Evolutionary conservation across 1,140 invertebrate species (phyloP).

Genomic region (Bombus vancouverensis): DNA sequence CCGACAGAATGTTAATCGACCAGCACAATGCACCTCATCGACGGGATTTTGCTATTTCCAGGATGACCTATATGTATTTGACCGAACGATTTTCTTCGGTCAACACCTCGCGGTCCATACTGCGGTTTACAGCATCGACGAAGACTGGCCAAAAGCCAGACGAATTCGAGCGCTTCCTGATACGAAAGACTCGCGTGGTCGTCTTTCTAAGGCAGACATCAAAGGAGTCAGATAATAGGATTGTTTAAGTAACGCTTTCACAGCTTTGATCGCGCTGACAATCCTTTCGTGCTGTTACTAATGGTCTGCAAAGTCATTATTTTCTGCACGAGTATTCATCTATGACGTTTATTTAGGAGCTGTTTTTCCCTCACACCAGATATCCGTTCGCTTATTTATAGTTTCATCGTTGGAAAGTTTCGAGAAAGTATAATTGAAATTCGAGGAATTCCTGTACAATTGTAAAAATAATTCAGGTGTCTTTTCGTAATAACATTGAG

Average conservation of each 20-base stretch:
- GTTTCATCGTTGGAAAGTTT: background rate
- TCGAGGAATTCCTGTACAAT: background rate
- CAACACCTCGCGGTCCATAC: slow-evolving; percentile 31
- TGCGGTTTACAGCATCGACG: background rate
- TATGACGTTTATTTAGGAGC: background rate
- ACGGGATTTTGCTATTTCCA: slow-evolving; percentile 63
- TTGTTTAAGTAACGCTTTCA: slow-evolving; percentile 43
- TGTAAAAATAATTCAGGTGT: too few relatives aligned
- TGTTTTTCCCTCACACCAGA: background rate
- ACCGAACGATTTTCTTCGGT: slow-evolving; percentile 54
- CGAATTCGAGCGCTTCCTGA: slow-evolving; percentile 15
- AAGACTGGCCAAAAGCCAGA: slow-evolving; percentile 43
- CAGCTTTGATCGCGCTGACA: background rate
- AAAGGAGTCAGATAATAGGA: slow-evolving; percentile 41
- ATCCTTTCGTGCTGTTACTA: slow-evolving; percentile 24
- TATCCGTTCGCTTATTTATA: background rate
- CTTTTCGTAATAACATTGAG: too few relatives aligned
- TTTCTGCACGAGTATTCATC: background rate
- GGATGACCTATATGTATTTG: slow-evolving; percentile 62
- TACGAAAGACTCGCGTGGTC: background rate
- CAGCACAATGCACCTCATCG: slow-evolving; percentile 59
- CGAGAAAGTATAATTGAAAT: background rate
- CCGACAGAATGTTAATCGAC: slow-evolving; percentile 51
- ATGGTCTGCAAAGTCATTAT: slow-evolving; percentile 23
- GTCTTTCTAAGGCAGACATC: slow-evolving; percentile 24